These are phyloP conservation scores for Sminthurides bifidus DNA, from an alignment of 1,140 invertebrate species.

Conservation along the genomic window DNA sequence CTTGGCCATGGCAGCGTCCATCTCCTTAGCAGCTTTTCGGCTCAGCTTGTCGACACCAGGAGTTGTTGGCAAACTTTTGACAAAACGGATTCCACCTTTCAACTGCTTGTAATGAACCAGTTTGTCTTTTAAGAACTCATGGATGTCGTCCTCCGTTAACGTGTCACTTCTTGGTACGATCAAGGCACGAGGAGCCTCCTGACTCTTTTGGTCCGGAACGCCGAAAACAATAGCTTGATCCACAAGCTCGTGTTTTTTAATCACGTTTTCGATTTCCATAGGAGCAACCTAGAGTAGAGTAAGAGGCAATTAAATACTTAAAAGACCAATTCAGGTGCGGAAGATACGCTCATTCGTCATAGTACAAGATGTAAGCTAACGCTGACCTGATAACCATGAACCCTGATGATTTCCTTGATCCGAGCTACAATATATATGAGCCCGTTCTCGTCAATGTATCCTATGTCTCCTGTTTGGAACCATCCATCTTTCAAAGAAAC, in stretches of 20 bases:
- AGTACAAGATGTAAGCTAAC: too few relatives aligned
- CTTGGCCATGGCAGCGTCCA: too few relatives aligned
- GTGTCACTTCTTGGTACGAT: conserved; percentile 41
- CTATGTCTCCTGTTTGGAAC: conserved; percentile 48
- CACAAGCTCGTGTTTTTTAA: conserved; percentile 57
- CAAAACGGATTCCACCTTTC: too few relatives aligned
- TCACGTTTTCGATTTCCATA: conserved; percentile 68
- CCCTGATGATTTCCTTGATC: conserved; percentile 82
- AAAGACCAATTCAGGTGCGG: too few relatives aligned
- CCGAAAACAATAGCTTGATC: conserved; percentile 74
- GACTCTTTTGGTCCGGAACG: conserved; percentile 53
- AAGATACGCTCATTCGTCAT: too few relatives aligned
- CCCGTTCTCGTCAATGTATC: neutral
- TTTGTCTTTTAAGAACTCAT: conserved; percentile 44
- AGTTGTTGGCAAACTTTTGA: too few relatives aligned
- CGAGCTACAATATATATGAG: conserved; percentile 65
- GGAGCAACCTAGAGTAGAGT: conserved; percentile 82
- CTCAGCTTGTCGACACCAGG: too few relatives aligned
- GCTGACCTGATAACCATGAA: too few relatives aligned
- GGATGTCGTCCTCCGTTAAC: conserved; percentile 47
- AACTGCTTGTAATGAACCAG: conserved; percentile 56
- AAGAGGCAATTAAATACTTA: too few relatives aligned
- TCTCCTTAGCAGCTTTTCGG: too few relatives aligned
- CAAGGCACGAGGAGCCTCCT: conserved; percentile 60
- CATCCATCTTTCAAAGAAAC: conserved; percentile 56